phyloP scores from a whole-genome alignment of 2,888 invertebrate species.

The Andrena flavipes region DNA sequence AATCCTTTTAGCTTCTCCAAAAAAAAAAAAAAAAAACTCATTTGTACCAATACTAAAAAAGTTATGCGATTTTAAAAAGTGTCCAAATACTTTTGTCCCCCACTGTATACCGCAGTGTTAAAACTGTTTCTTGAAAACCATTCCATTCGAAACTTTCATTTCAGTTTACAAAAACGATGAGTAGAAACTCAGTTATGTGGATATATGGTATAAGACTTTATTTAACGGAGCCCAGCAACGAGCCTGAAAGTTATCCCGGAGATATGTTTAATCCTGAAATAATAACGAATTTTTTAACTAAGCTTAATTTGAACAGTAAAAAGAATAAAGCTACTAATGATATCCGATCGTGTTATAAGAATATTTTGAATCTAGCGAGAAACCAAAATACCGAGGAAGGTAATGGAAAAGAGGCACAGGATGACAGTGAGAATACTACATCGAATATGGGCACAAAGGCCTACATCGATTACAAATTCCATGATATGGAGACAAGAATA shows the following conservation, averaged over 20 bases:
- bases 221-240: constrained; percentile 70
- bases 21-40: no score
- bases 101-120: not conserved
- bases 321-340: constrained; percentile 61
- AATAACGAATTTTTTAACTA: constrained; percentile 74
- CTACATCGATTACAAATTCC: constrained; percentile 81
- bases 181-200: constrained; percentile 80
- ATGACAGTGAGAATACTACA: not conserved
- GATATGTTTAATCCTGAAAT: constrained; percentile 73
- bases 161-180: constrained; percentile 82
- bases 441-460: constrained; percentile 64
- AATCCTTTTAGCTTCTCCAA: no score
- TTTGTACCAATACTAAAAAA: no score
- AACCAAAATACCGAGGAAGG: not conserved
- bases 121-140: not conserved
- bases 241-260: constrained; percentile 41
- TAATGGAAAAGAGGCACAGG: constrained; percentile 11
- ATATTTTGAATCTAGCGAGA: constrained; percentile 25
- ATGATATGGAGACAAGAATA: constrained; percentile 79
- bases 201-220: constrained; percentile 83
- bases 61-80: no score
- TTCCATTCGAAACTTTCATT: constrained; percentile 52
- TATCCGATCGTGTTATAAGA: constrained; percentile 42
- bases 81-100: no score
- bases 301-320: constrained; percentile 51